Evolutionary conservation across 2,888 invertebrate genomes (phyloP).

Genomic region (Caenorhabditis virilis): DNA sequence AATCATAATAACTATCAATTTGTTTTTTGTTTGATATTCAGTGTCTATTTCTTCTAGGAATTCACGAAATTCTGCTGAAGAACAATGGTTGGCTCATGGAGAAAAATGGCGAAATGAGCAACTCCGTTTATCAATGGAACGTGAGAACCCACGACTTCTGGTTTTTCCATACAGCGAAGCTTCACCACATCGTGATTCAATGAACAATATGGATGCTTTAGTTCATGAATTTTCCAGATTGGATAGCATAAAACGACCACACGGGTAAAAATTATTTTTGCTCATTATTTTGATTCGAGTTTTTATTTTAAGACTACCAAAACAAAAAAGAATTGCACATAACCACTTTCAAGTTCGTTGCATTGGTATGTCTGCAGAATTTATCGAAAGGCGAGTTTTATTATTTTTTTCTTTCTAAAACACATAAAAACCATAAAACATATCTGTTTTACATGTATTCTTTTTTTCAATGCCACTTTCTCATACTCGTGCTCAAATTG

Average conservation of each 20-base stretch:
- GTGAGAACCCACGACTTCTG: conserved; percentile 46
- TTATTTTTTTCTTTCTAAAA: neutral
- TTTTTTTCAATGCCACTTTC: no score
- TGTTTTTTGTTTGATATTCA: neutral
- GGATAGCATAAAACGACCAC: conserved; percentile 48
- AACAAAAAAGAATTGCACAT: conserved; percentile 38
- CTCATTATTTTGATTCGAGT: neutral
- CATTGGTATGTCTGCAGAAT: conserved; percentile 56
- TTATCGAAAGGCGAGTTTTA: conserved; percentile 41
- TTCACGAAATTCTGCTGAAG: conserved; percentile 56
- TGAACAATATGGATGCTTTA: conserved; percentile 43
- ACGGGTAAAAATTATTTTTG: conserved; percentile 32
- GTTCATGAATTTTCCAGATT: conserved; percentile 48
- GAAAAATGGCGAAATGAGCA: conserved; percentile 65
- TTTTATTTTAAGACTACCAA: conserved; percentile 19
- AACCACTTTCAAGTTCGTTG: conserved; percentile 54
- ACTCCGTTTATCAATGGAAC: conserved; percentile 59
- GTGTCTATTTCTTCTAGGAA: conserved; percentile 16
- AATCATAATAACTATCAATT: no score
- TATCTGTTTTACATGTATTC: no score
- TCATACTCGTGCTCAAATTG: no score
- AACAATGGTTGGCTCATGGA: conserved; percentile 61
- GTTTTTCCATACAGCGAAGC: conserved; percentile 51
- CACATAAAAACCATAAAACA: neutral
- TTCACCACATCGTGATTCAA: conserved; percentile 45